Conservation (phyloP, 2,113 vertebrate species). For the Dicrurus megarhynchus region DNA sequence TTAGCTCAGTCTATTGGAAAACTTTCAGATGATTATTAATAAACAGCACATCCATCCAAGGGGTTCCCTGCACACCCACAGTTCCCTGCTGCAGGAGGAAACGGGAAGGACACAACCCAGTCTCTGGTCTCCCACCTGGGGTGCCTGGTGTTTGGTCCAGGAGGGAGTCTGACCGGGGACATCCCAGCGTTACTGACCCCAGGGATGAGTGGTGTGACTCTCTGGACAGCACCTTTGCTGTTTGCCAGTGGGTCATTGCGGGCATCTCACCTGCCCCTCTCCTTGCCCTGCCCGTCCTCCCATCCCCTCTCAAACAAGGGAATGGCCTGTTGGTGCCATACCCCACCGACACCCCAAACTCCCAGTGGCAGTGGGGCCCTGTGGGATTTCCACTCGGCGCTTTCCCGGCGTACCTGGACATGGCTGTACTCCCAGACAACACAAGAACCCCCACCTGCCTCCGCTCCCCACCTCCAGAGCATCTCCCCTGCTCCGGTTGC, state of each 20-base stretch:
- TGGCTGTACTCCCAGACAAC: not conserved
- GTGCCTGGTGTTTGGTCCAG: not conserved
- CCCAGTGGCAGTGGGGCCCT: rapidly evolving
- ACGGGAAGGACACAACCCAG: not conserved
- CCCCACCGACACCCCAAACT: not conserved
- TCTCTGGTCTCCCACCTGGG: rapidly evolving
- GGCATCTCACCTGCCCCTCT: not conserved
- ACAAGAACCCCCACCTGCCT: not conserved
- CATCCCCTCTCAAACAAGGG: not conserved
- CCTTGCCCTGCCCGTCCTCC: not conserved
- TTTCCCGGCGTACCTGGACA: not conserved
- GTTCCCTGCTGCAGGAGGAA: not conserved
- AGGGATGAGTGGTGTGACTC: not conserved
- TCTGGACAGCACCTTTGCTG: not conserved
- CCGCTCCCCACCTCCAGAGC: not conserved
- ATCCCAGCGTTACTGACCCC: not conserved
- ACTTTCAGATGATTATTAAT: not conserved
- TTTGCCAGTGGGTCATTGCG: not conserved
- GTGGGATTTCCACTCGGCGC: rapidly evolving
- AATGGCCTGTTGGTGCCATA: not conserved
- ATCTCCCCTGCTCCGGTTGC: not conserved
- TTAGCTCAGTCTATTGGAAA: not conserved
- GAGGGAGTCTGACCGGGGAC: rapidly evolving
- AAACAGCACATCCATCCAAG: not conserved
- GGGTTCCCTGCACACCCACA: not conserved